Percentiles rank a stretch among this genome's conserved stretches.
Evolutionary conservation across 2,797 vertebrate species (phyloP).

Genomic region (Gallirallus australis): DNA sequence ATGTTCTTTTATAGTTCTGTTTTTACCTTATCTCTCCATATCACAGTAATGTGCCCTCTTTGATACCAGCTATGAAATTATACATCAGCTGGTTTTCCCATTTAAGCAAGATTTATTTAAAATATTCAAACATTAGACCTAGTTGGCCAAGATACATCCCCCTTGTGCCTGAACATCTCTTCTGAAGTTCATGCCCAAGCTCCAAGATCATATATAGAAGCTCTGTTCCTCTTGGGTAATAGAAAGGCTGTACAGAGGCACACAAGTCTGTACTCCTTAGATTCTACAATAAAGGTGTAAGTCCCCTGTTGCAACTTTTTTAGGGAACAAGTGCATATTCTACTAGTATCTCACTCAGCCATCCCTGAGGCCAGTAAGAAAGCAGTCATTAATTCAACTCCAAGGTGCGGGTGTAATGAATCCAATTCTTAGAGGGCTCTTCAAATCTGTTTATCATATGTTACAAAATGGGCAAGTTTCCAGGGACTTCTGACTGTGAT

Average conservation of each 20-base stretch:
- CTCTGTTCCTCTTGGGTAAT: not conserved
- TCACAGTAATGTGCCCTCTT: not conserved
- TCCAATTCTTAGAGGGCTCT: not conserved
- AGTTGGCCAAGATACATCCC: not conserved
- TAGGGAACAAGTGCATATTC: not conserved
- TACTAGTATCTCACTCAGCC: not conserved
- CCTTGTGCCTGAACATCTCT: not conserved
- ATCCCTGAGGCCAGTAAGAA: not conserved
- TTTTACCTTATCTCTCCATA: not conserved
- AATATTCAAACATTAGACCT: not conserved
- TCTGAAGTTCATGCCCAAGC: not conserved
- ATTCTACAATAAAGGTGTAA: not conserved
- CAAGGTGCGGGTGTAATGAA: not conserved
- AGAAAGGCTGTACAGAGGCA: not conserved
- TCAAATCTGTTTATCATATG: not conserved
- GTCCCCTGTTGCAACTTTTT: not conserved
- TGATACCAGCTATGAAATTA: not conserved
- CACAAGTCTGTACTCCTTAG: not conserved
- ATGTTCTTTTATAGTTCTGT: not conserved
- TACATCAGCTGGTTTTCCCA: not conserved
- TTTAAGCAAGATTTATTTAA: constrained; percentile 36
- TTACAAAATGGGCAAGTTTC: not conserved
- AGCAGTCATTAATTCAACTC: not conserved
- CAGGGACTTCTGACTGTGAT: not conserved
- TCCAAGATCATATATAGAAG: not conserved